A percentile compares a stretch with the other conserved stretches of the same genome.
Evolutionary conservation across 2,888 invertebrate species (phyloP).

Genomic region (Syrista parreyssii): DNA sequence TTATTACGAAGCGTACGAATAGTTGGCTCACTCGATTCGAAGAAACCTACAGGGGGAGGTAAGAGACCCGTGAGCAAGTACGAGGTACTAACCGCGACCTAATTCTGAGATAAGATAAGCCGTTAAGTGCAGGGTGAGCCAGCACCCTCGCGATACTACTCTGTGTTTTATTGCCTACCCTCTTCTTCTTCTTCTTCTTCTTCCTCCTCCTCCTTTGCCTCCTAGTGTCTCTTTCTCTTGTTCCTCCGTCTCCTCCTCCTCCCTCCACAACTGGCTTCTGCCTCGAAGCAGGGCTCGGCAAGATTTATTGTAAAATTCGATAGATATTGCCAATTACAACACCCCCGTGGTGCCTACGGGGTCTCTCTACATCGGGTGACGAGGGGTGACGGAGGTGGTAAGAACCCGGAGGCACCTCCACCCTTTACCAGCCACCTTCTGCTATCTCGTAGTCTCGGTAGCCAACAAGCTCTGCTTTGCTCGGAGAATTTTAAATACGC

Average conservation of each 20-base stretch:
- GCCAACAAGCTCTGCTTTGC: slow-evolving; percentile 17
- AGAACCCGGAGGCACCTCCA: no score
- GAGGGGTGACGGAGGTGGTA: no score
- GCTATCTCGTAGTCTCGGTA: no score
- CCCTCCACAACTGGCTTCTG: slow-evolving; percentile 33
- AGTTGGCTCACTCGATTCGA: no score
- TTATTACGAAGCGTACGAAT: no score
- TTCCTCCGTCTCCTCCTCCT: slow-evolving; percentile 23
- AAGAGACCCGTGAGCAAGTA: neutral
- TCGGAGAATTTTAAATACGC: slow-evolving; percentile 44
- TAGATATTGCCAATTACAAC: slow-evolving; percentile 62
- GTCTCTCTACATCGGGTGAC: no score
- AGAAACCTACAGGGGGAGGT: neutral
- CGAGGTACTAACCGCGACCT: slow-evolving; percentile 44
- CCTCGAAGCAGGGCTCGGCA: slow-evolving; percentile 18
- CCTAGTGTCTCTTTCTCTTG: slow-evolving; percentile 20
- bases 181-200: slow-evolving; percentile 24
- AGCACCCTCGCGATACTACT: slow-evolving; percentile 49
- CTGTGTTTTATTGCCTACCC: slow-evolving; percentile 53
- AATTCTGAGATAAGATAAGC: slow-evolving; percentile 62
- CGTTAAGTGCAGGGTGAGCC: slow-evolving; percentile 57
- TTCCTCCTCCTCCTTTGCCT: slow-evolving; percentile 25
- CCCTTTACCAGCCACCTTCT: no score
- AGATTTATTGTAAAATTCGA: slow-evolving; percentile 63
- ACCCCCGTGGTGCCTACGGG: slow-evolving; percentile 38